These are phyloP conservation scores for Donacobius atricapilla DNA, from an alignment of 2,113 vertebrate species.

Conservation along the genomic window DNA sequence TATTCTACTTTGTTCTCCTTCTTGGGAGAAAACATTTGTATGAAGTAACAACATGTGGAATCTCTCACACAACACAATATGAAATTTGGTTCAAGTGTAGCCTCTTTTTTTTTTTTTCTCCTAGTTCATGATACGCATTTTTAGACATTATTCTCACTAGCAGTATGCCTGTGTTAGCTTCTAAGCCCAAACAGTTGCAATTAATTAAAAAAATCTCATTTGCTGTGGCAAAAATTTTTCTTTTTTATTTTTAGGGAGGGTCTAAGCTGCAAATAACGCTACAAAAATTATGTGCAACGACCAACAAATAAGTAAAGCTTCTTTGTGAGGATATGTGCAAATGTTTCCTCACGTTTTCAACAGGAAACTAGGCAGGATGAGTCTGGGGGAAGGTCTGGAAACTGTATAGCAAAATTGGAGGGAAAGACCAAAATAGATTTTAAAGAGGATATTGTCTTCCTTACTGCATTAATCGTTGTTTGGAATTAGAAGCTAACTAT, in stretches of 20 bases:
- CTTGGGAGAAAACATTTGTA: slow-evolving; percentile 40
- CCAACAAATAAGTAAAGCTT: not conserved
- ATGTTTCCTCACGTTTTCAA: slow-evolving; percentile 21
- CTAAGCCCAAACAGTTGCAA: not conserved
- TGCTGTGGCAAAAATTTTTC: not conserved
- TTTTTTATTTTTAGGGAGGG: not conserved
- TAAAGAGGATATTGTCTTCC: slow-evolving; percentile 58
- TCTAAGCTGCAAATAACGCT: not conserved
- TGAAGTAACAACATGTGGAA: slow-evolving; percentile 60
- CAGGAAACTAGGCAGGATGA: slow-evolving; percentile 53
- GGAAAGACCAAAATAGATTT: slow-evolving; percentile 60
- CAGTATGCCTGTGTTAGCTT: not conserved
- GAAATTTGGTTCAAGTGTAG: slow-evolving; percentile 23
- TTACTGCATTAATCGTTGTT: slow-evolving; percentile 34
- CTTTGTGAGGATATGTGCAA: not conserved
- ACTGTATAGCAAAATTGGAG: slow-evolving; percentile 27
- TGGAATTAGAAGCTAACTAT: slow-evolving; percentile 19
- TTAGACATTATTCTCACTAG: not conserved
- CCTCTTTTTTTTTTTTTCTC: not conserved
- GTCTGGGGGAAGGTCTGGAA: slow-evolving; percentile 52
- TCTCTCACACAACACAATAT: slow-evolving; percentile 59
- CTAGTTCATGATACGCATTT: not conserved
- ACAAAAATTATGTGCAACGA: not conserved
- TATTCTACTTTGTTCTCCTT: slow-evolving; percentile 49
- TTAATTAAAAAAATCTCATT: not conserved